phyloP scores from a whole-genome alignment of 2,888 invertebrate genomes.

The Lithophane ornitopus region DNA sequence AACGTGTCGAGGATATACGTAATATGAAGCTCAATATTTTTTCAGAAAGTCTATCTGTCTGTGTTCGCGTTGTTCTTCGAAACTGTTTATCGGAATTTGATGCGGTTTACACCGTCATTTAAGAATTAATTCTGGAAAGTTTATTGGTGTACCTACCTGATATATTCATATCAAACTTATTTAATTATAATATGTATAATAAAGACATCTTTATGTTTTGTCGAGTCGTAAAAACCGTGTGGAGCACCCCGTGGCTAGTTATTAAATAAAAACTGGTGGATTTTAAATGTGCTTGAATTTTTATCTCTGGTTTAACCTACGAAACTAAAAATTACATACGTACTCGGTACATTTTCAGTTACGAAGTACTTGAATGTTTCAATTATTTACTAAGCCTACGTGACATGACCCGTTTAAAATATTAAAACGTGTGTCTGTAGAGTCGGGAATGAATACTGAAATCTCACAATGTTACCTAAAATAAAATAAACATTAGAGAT shows the following conservation, averaged over 20 bases:
- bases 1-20: neutral
- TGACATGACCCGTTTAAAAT: conserved; percentile 55
- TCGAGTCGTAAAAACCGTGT: too few species aligned
- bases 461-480: conserved; percentile 42
- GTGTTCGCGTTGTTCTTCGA: too few species aligned
- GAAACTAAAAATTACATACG: conserved; percentile 7
- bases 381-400: conserved; percentile 48
- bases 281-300: conserved; percentile 1
- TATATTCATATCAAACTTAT: too few species aligned
- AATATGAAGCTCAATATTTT: neutral
- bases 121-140: too few species aligned
- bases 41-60: neutral
- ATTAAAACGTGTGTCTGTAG: conserved; percentile 52
- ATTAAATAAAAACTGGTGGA: neutral
- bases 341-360: conserved; percentile 16
- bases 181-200: too few species aligned
- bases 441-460: conserved; percentile 38
- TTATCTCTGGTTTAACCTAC: neutral
- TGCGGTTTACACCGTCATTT: too few species aligned
- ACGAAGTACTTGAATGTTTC: conserved; percentile 34
- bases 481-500: conserved; percentile 51
- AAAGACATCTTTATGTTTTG: too few species aligned
- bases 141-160: too few species aligned
- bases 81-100: too few species aligned
- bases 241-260: neutral